A percentile compares a stretch with the other conserved stretches of the same genome.
phyloP scores from a whole-genome alignment of 1,140 invertebrate species.

The Panulirus ornatus region DNA sequence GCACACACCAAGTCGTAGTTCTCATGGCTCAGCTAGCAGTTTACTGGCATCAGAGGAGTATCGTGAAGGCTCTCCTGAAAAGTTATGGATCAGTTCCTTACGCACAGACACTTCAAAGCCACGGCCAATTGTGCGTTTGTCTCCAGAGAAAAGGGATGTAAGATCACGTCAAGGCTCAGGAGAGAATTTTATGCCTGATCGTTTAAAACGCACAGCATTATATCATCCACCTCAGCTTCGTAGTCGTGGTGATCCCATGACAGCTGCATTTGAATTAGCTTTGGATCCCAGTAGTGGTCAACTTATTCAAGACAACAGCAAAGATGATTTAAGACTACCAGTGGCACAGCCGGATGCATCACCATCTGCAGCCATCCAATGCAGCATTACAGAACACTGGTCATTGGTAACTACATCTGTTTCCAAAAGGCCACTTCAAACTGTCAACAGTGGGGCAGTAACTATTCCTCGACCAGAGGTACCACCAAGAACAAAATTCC shows the following conservation, averaged over 20 bases:
- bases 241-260: constrained; percentile 79
- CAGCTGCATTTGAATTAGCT: constrained; percentile 78
- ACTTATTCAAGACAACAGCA: background rate
- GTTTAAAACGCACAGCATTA: constrained; percentile 82
- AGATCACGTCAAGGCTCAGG: constrained; percentile 46
- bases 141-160: constrained; percentile 48
- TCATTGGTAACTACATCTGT: background rate
- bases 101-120: constrained; percentile 75
- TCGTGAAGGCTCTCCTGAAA: constrained; percentile 75
- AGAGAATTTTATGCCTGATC: constrained; percentile 59
- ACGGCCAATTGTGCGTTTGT: background rate
- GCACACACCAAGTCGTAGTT: constrained; percentile 59
- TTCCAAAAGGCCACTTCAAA: constrained; percentile 56
- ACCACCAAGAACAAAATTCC: constrained; percentile 74
- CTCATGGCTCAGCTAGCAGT: constrained; percentile 68
- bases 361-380: background rate
- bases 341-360: background rate
- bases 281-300: constrained; percentile 44
- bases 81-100: constrained; percentile 81
- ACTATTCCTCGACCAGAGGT: constrained; percentile 67
- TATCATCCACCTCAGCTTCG: constrained; percentile 80
- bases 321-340: background rate
- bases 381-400: background rate
- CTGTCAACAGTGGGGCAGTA: constrained; percentile 75
- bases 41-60: constrained; percentile 70